Evolutionary conservation across 2,888 invertebrate species (phyloP).

Genomic region (Endotricha flammealis): DNA sequence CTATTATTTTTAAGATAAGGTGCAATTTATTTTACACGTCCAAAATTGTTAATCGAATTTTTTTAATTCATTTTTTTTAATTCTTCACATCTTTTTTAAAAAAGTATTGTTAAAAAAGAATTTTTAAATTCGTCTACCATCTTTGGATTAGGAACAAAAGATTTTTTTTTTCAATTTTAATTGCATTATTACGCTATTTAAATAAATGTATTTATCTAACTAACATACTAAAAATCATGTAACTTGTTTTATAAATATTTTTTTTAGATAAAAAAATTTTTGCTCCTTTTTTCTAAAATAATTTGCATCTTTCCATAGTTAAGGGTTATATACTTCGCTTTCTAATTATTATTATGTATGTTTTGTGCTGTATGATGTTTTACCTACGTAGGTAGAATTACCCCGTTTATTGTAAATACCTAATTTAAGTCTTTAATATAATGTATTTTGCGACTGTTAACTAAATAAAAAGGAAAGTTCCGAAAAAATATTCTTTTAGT

Average conservation of each 20-base stretch:
- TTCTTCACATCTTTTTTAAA: too few relatives aligned
- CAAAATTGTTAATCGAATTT: constrained; percentile 31
- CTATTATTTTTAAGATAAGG: constrained; percentile 49
- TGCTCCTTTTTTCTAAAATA: constrained; percentile 13
- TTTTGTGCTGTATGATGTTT: constrained; percentile 64
- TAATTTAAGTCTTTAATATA: constrained; percentile 67
- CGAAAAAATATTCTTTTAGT: constrained; percentile 30
- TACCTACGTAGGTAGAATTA: constrained; percentile 75
- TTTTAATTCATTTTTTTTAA: too few relatives aligned
- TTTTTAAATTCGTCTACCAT: too few relatives aligned
- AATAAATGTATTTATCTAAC: too few relatives aligned
- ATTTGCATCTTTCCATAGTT: constrained; percentile 30
- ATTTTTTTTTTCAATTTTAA: too few relatives aligned
- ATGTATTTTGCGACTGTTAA: constrained; percentile 75
- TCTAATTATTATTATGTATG: constrained; percentile 59
- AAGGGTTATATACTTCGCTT: constrained; percentile 55
- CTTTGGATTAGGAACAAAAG: too few relatives aligned
- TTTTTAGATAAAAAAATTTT: constrained; percentile 25
- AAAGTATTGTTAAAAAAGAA: too few relatives aligned
- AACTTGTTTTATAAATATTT: too few relatives aligned
- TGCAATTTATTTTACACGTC: constrained; percentile 28
- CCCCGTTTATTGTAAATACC: constrained; percentile 71
- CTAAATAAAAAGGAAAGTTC: constrained; percentile 66
- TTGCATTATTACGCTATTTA: too few relatives aligned
- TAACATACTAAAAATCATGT: too few relatives aligned